Base-by-base conservation (phyloP, 2,797 vertebrate genomes). In the Falco naumanni region DNA sequence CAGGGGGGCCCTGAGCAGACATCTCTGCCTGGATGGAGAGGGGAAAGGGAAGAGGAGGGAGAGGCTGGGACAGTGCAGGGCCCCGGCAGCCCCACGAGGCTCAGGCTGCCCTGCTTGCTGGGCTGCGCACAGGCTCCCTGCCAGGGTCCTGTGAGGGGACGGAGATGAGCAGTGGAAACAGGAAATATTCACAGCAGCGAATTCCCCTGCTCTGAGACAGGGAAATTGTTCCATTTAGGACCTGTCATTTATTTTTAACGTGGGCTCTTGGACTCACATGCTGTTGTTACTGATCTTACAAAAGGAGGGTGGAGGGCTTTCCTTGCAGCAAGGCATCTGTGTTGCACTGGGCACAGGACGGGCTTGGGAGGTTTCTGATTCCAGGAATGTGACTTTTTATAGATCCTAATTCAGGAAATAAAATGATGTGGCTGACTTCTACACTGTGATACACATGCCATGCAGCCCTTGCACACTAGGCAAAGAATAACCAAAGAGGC, bases 371-470 rank as follows among this genome's bases (percentile, higher is more conserved):
- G 53, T 50, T 64, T 56, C 59, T 86, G 51, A 71, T 89, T 87
- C 72, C 80, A 96, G 82, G 90, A 95, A 91, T 84, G 70, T 34
- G 53, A 64, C 61, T 87, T 89, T 88, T 86, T 89, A 68, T 88
- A 80, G 86, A 33, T 65, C 78, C 43, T 81, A 31, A 59, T 74
- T 51, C 85, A 75, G 84, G 82, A 81, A 89, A 87, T 48, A 34
- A 47, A 78, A 25, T 60, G n/a, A 34, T 3, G 3, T 65, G 64
- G 59, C 45, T 68, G 70, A 60, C 24, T 80, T 43, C 19, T 61
- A 16, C 16, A 6, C 34, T 7, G 16, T 18, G 16, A 45, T 45
- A 57, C 65, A 33, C 56, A 37, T 59, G 24, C 20, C 1, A 0
- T n/a, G 65, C 59, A 51, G 75, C 59, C 51, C 45, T 37, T 39